Percentiles rank a stretch among this genome's conserved stretches.
Evolutionary conservation across 2,797 vertebrate species (phyloP).

Genomic region (Brotula barbata): DNA sequence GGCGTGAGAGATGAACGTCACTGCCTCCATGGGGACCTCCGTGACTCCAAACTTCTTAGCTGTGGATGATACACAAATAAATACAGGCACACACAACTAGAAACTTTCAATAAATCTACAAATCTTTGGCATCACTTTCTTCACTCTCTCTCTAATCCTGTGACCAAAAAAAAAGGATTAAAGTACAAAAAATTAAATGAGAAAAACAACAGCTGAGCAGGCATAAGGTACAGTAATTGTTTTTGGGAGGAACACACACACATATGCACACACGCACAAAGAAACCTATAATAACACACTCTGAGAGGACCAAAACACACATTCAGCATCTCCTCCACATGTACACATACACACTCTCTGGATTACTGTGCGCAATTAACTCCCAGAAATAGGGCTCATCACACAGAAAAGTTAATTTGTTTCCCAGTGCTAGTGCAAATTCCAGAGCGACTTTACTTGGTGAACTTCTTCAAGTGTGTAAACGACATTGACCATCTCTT

Average conservation of each 20-base stretch:
- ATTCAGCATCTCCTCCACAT: conserved; percentile 3
- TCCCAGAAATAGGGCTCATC: conserved; percentile 45
- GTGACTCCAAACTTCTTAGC: conserved; percentile 87
- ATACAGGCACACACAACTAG: conserved; percentile 2
- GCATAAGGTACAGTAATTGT: conserved; percentile 20
- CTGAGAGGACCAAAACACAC: background rate
- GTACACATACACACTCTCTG: conserved; percentile 27
- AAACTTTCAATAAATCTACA: too few species aligned
- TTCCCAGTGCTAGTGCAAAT: conserved; percentile 57
- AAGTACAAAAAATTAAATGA: background rate
- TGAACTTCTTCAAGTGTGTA: conserved; percentile 55
- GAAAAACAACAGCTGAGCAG: conserved; percentile 31
- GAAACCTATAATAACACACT: conserved; percentile 19
- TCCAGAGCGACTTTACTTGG: conserved; percentile 51
- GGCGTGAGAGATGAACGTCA: conserved; percentile 88
- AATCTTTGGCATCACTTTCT: too few species aligned
- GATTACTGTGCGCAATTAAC: conserved; percentile 53
- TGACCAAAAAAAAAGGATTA: background rate
- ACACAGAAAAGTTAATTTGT: conserved; percentile 60
- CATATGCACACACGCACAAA: background rate
- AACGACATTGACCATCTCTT: conserved; percentile 71
- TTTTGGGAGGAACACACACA: background rate
- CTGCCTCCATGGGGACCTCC: conserved; percentile 84
- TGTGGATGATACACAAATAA: conserved; percentile 50
- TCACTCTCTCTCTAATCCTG: background rate